Evolutionary conservation across 2,888 invertebrate species (phyloP), one percentile per base, ranked within the genome.

Genomic region (Cephus spinipes): DNA sequence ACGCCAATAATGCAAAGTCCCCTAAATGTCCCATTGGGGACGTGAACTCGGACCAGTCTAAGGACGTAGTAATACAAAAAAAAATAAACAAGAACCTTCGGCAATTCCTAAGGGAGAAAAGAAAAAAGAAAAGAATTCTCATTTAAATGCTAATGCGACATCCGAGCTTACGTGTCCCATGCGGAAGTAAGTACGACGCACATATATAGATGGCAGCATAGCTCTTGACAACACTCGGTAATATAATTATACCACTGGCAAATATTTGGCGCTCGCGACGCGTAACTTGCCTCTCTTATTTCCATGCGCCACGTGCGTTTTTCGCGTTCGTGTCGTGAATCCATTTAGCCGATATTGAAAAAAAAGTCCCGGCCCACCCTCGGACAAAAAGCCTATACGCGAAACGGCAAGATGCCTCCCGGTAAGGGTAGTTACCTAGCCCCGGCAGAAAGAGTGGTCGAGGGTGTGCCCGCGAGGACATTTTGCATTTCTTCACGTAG

Each of bases 321-420:
- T 69, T 68, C 74, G 32, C 40, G 78, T 82, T 83, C 83, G 81
- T 81, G 81, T 80, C 80, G 76, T 74, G 82, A 81, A 82, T 83
- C 80, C 82, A 79, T 83, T 83, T 79, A 81, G 75, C 74, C 73
- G 79, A 80, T 82, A 83, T 83, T 83, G 81, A 81, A 82, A 81
- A 80, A 81, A 76, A 76, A 15, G 15, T 40, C 40, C 40, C 12
- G 0, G 2, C 15, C 71, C 4, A 71, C n/a, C n/a, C 15, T 30
- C n/a, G 12, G 0, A 31, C 31, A 35, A 15, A n/a, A 3, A 32
- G n/a, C 30, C 71, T 30, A 71, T 40, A 40, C 40, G 32, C 31
- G 4, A 71, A 71, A 71, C 71, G 31, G 4, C 31, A 71, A 71
- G 71, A n/a, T 4, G 71, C 31, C 71, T 71, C 31, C 12, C n/a